Evolutionary conservation across 2,888 invertebrate species (phyloP), one percentile per base, ranked within the genome.

Genomic region (Parascotia fuliginaria): DNA sequence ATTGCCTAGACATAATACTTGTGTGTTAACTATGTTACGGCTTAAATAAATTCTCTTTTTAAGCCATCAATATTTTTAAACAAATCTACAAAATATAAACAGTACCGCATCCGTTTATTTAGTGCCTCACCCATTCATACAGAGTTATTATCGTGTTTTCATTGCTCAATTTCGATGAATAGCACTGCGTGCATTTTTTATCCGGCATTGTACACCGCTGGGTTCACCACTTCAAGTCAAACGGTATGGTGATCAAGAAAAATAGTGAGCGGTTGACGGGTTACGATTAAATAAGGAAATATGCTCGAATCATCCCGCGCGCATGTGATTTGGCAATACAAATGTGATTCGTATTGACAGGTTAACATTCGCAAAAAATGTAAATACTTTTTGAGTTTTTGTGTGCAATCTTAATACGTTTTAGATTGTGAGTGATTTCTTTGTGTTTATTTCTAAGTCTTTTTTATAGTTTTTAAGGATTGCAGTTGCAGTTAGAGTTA

Each of bases 121-220:
- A 39, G 27, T 49, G 55, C 45, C 12, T 11, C 42, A 39, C 16
- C 43, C 47, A 71, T 73, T 73, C 71, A 71, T 65, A 59, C 58
- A 60, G 77, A 83, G 79, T 83, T 75, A 84, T 83, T 85, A 85
- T 87, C 85, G 81, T 92, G 89, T 91, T 91, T 92, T 91, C 84
- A 83, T 91, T 86, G 86, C 84, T 79, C 76, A 70, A 75, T 65
- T 70, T 67, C 70, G 71, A 73, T 89, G 88, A 89, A 90, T 89
- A 74, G 86, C 89, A 16, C 91, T 78, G 89, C 89, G 75, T 89
- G 91, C 81, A 77, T 87, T 89, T 87, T 86, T 88, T 81, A 73
- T 42, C 69, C 57, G 72, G 65, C 41, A 64, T 63, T 83, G 89
- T 89, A 81, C 87, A 51, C 71, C 43, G 62, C 57, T 60, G 58